Evolutionary conservation across 2,888 invertebrate genomes (phyloP).

Genomic region (Callyntrura sp.): DNA sequence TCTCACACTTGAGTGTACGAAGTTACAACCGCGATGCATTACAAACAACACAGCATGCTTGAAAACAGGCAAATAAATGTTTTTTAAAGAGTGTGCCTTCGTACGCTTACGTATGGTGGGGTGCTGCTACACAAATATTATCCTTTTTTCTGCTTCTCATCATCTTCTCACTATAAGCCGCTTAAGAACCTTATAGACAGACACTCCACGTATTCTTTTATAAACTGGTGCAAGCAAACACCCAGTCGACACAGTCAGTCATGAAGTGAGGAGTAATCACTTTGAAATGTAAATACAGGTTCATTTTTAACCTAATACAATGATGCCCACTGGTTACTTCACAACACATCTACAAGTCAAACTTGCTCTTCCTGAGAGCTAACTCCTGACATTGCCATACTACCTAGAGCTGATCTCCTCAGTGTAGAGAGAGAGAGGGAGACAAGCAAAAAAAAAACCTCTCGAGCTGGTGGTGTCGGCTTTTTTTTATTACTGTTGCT

Average conservation of each 20-base stretch:
- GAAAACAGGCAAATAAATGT: slow-evolving; percentile 40
- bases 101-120: background rate
- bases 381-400: background rate
- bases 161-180: background rate
- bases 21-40: slow-evolving; percentile 8
- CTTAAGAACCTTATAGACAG: background rate
- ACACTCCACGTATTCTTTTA: background rate
- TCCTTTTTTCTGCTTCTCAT: background rate
- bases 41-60: slow-evolving; percentile 41
- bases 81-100: slow-evolving; percentile 14
- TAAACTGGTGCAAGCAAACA: background rate
- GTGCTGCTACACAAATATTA: background rate
- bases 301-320: slow-evolving; percentile 7
- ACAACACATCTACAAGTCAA: background rate
- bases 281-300: slow-evolving; percentile 40
- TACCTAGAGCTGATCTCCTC: background rate
- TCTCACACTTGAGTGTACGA: slow-evolving; percentile 61
- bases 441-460: background rate
- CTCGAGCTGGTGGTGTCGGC: background rate
- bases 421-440: background rate
- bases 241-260: background rate
- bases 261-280: background rate
- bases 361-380: background rate
- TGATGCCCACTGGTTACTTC: slow-evolving; percentile 50
- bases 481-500: background rate